Evolutionary conservation across 2,113 vertebrate genomes (phyloP).

Genomic region (Puntigrus tetrazona): DNA sequence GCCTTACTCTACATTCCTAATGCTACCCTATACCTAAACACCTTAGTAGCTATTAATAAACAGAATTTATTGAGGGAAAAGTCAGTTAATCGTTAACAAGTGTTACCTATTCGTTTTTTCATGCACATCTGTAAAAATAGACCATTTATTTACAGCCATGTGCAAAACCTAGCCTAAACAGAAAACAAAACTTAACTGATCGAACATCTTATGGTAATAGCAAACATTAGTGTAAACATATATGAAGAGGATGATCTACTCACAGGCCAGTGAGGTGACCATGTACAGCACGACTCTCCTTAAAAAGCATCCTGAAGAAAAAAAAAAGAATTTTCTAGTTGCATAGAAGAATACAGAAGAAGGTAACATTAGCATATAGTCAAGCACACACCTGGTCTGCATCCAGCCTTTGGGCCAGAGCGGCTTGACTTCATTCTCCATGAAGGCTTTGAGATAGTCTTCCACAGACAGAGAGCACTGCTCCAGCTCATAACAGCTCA

Average conservation of each 20-base stretch:
- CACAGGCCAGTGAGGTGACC: constrained; percentile 79
- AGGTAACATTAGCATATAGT: background rate
- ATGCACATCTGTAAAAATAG: background rate
- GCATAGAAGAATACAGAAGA: background rate
- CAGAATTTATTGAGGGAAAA: too few relatives aligned
- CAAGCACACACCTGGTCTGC: constrained; percentile 81
- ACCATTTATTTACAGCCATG: too few relatives aligned
- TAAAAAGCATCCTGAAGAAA: constrained; percentile 75
- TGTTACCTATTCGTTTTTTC: too few relatives aligned
- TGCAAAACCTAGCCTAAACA: too few relatives aligned
- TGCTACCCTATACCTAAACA: too few relatives aligned
- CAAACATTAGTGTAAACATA: background rate
- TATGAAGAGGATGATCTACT: constrained; percentile 58
- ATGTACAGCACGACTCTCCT: constrained; percentile 77
- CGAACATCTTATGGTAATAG: background rate
- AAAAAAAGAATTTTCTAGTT: background rate
- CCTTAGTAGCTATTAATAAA: too few relatives aligned
- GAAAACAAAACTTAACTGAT: background rate
- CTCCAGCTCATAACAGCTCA: constrained; percentile 94
- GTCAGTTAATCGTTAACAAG: too few relatives aligned
- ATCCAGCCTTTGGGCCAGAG: constrained; percentile 99
- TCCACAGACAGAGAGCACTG: constrained; percentile 91
- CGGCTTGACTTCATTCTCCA: constrained; percentile 96
- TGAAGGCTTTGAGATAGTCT: constrained; percentile 97
- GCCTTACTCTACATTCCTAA: too few relatives aligned